Evolutionary conservation across 2,113 vertebrate genomes (phyloP).

Genomic region (Cepphus grylle): DNA sequence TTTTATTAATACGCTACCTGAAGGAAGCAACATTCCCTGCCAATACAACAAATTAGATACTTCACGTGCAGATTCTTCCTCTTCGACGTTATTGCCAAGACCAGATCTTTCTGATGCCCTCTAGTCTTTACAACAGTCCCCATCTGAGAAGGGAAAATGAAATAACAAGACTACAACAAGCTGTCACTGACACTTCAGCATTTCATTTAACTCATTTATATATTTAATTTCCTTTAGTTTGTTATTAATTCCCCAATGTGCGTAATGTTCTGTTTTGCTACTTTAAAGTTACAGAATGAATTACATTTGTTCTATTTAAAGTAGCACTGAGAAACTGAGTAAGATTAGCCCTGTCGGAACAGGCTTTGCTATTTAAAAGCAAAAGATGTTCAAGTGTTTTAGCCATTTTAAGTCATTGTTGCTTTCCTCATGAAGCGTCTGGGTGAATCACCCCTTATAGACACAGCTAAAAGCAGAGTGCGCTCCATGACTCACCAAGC

Average conservation of each 20-base stretch:
- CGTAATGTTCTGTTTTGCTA: neutral
- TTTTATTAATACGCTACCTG: neutral
- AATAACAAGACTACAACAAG: neutral
- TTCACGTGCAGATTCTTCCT: neutral
- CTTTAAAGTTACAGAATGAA: neutral
- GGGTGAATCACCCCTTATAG: neutral
- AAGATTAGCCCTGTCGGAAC: neutral
- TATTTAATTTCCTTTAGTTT: neutral
- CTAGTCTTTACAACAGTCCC: neutral
- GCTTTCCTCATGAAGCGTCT: neutral
- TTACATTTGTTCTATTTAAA: constrained; percentile 19
- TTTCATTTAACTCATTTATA: neutral
- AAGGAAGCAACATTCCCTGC: neutral
- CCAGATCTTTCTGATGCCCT: neutral
- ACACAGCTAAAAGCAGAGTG: constrained; percentile 33
- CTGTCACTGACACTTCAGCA: neutral
- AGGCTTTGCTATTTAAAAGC: constrained; percentile 46
- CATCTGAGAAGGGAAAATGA: neutral
- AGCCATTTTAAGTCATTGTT: constrained; percentile 59
- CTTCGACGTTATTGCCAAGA: neutral
- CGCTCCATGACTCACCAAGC: neutral
- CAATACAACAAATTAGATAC: neutral
- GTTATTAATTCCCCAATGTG: neutral
- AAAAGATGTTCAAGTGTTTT: constrained; percentile 20
- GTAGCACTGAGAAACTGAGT: neutral